Percentiles rank a stretch among this genome's conserved stretches.
Conservation (phyloP, 2,113 vertebrate species). For the Myxocyprinus asiaticus region DNA sequence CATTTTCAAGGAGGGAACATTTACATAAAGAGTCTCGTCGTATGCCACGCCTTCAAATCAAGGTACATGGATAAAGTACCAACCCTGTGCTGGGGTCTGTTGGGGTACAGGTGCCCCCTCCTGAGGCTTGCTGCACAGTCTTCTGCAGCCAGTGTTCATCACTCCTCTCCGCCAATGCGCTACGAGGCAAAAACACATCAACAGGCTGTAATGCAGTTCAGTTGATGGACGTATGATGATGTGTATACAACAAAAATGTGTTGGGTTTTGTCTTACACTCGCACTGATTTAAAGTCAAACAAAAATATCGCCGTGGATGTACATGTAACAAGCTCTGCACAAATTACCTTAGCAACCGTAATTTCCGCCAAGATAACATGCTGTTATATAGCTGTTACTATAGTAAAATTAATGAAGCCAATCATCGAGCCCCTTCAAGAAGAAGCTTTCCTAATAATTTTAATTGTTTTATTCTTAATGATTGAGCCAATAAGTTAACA, state of each 20-base stretch:
- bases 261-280: not conserved
- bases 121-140: constrained; percentile 72
- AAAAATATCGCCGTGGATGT: not conserved
- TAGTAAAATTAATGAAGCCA: no score
- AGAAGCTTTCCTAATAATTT: no score
- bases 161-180: constrained; percentile 59
- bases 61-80: not conserved
- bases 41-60: not conserved
- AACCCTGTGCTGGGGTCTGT: constrained; percentile 45
- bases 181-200: constrained; percentile 38
- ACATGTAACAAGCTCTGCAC: not conserved
- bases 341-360: no score
- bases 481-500: no score
- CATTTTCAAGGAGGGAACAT: no score
- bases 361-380: no score
- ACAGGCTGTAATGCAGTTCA: no score
- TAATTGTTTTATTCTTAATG: no score
- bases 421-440: no score
- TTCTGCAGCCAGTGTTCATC: constrained; percentile 46
- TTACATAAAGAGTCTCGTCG: not conserved
- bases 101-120: constrained; percentile 50
- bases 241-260: not conserved
- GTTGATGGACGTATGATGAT: not conserved
- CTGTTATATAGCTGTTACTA: no score
- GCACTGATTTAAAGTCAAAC: no score